Base-by-base conservation (phyloP, 2,888 invertebrate species). In the Drepanosiphum platanoidis region DNA sequence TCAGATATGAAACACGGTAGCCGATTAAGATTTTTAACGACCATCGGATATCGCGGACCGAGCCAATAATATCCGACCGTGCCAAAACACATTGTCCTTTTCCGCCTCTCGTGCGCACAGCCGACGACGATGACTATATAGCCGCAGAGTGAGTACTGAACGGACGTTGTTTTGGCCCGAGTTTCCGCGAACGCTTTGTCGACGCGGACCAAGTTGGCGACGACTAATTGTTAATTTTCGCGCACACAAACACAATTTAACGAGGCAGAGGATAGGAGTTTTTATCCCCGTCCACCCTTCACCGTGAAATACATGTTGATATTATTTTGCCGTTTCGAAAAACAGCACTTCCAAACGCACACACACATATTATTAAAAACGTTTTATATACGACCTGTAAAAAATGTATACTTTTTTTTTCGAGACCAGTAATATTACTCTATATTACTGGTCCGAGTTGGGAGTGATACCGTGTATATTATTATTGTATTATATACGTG, bases 161-260 rank as follows among this genome's bases (percentile, higher is more conserved):
- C n/a, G n/a, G n/a, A n/a, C n/a, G n/a, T n/a, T n/a, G n/a, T 70
- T 80, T 70, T 70, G 80, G 70, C 70, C n/a, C 70, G 66, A 78
- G 32, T 66, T 66, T 66, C 52, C 15, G 27, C n/a, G n/a, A n/a
- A 70, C 68, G 80, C 34, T 34, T 13, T 18, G 27, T 36, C n/a
- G n/a, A 58, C 68, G 15, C 18, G 34, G 5, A 22, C 34, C 22
- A 13, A 68, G 34, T 22, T 34, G 64, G 68, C 34, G 36, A 36
- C 34, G 36, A 68, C 36, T 36, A 34, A 68, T 22, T 68, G 36
- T 68, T 68, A 34, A 18, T 68, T 64, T 68, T 36, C 52, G 52
- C 15, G 52, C 15, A 52, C 52, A 52, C 52, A 52, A 52, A 18
- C 22, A n/a, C n/a, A n/a, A n/a, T 22, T 52, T 46, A 15, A 18